Base-by-base conservation (phyloP, 2,888 invertebrate species). In the Chydorus sphaericus region DNA sequence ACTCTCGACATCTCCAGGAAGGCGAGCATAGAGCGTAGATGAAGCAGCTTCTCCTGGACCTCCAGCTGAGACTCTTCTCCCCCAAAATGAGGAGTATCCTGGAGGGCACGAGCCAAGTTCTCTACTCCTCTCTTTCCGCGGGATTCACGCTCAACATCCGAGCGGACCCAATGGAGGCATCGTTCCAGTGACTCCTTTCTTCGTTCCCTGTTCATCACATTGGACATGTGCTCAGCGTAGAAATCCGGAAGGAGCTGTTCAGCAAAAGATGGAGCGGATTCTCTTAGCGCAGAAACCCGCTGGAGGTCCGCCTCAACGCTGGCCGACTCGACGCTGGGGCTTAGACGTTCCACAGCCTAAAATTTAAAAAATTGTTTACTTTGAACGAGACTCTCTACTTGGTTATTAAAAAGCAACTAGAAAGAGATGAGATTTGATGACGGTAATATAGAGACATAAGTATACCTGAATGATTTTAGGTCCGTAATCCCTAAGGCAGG, bases 201-300 rank as follows among this genome's bases (percentile, higher is more conserved):
- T 59, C 93, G 74, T 66, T 91, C 92, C 55, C 82, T 76, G 69
- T 93, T 92, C 92, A 94, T 93, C 29, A 87, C 86, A 63, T 92
- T 77, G 2, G 88, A 88, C 61, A 87, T 83, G 71, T 94, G 93
- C 68, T 94, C 93, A 64, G 93, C 91, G 71, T 92, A 93, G 73
- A 91, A 92, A 71, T 93, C 92, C 0, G 93, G 89, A 60, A 94
- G 72, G 54, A 91, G 74, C 69, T 93, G 92, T 66, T 93, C 92
- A 10, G 79, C 73, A 51, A 75, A 73, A 7, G 79, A 79, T 16
- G 82, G 81, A 56, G 81, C 77, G 56, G 82, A 79, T 59, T 82
- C 83, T 64, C 82, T 78, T 59, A 81, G 75, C 8, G 83, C 67
- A 10, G 73, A 69, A n/a, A 74, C 70, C 26, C 68, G 79, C 65